phyloP scores from a whole-genome alignment of 2,888 invertebrate species.

The Drosophila prostipennis region DNA sequence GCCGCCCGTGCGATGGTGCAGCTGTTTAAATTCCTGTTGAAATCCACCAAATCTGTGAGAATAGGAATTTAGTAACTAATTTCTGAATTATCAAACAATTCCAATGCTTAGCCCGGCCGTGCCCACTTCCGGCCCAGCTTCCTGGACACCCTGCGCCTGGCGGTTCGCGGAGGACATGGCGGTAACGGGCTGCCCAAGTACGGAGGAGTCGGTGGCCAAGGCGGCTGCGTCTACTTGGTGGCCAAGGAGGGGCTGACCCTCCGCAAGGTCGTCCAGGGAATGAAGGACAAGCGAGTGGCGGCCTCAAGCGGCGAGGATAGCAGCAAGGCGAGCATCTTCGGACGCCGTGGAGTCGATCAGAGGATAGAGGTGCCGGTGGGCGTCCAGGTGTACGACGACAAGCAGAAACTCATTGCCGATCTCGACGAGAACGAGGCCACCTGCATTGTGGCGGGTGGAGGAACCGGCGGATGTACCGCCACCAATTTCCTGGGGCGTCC shows the following conservation, averaged over 20 bases:
- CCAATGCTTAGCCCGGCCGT: slow-evolving; percentile 64
- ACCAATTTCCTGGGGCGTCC: slow-evolving; percentile 91
- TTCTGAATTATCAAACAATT: too few species aligned
- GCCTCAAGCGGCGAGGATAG: slow-evolving; percentile 92
- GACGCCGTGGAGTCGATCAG: slow-evolving; percentile 89
- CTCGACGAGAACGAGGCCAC: slow-evolving; percentile 88
- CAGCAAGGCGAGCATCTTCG: slow-evolving; percentile 89
- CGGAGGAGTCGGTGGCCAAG: slow-evolving; percentile 96
- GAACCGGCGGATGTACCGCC: slow-evolving; percentile 90
- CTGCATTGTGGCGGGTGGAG: slow-evolving; percentile 91
- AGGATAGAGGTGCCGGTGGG: slow-evolving; percentile 92
- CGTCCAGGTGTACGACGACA: slow-evolving; percentile 89
- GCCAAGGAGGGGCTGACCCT: slow-evolving; percentile 88
- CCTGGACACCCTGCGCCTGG: slow-evolving; percentile 91
- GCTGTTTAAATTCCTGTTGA: slow-evolving; percentile 76
- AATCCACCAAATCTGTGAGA: slow-evolving; percentile 75
- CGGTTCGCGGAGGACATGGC: slow-evolving; percentile 93
- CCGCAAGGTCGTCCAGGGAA: slow-evolving; percentile 84
- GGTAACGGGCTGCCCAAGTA: slow-evolving; percentile 89
- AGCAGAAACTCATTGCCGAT: slow-evolving; percentile 88
- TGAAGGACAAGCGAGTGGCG: slow-evolving; percentile 72
- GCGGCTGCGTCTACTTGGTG: slow-evolving; percentile 92
- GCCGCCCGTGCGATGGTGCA: slow-evolving; percentile 73
- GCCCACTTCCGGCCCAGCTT: slow-evolving; percentile 85
- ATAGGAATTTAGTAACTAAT: neutral